Evolutionary conservation across 1,140 invertebrate species (phyloP).

Genomic region (Drosophila funebris): DNA sequence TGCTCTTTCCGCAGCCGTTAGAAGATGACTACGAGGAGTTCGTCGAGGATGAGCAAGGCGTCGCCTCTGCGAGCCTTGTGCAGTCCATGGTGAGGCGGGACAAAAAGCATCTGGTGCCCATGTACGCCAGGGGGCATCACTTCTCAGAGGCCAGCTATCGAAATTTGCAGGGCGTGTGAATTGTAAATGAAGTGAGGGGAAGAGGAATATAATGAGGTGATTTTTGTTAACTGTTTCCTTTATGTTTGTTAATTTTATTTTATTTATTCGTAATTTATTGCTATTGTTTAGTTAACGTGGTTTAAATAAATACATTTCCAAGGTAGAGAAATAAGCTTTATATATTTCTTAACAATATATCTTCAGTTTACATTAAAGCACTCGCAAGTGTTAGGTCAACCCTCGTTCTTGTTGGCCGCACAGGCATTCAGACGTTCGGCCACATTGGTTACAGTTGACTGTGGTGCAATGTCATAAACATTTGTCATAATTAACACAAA

Average conservation of each 20-base stretch:
- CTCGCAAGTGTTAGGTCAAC: not conserved
- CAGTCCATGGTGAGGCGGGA: slow-evolving; percentile 76
- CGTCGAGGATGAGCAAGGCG: slow-evolving; percentile 58
- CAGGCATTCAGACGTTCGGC: not conserved
- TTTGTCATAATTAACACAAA: slow-evolving; percentile 47
- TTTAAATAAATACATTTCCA: slow-evolving; percentile 18
- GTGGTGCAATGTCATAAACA: slow-evolving; percentile 24
- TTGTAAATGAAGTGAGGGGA: slow-evolving; percentile 7
- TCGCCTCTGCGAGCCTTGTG: slow-evolving; percentile 71
- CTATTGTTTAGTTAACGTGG: slow-evolving; percentile 40
- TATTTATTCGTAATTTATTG: slow-evolving; percentile 71
- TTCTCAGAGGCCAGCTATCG: slow-evolving; percentile 48
- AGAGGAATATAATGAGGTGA: slow-evolving; percentile 2
- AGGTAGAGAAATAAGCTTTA: not conserved
- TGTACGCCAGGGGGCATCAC: slow-evolving; percentile 70
- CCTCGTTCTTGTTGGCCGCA: slow-evolving; percentile 1
- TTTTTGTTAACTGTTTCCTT: slow-evolving; percentile 38
- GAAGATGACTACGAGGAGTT: slow-evolving; percentile 50
- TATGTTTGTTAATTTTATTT: slow-evolving; percentile 58
- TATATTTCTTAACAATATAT: too few species aligned
- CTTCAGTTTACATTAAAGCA: too few species aligned
- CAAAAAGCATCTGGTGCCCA: slow-evolving; percentile 76
- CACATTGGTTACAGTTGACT: slow-evolving; percentile 2
- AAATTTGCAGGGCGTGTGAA: slow-evolving; percentile 48
- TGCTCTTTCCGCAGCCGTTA: slow-evolving; percentile 53